Evolutionary conservation across 2,888 invertebrate species (phyloP), one percentile per base, ranked within the genome.

Genomic region (Ophion slaviceki): DNA sequence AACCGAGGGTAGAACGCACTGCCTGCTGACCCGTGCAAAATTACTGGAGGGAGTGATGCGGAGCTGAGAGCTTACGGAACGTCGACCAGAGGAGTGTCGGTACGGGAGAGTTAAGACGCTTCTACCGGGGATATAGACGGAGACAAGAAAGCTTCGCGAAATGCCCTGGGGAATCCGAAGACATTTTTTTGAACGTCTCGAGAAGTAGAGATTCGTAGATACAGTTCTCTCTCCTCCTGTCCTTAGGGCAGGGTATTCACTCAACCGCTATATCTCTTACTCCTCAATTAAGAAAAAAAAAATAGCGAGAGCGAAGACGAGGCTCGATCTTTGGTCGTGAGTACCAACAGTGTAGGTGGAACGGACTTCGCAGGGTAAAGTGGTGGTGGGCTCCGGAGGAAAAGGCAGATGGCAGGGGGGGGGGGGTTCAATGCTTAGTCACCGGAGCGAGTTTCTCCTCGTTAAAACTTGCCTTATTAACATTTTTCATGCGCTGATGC

Each of bases 381-480:
- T 81, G 36, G 53, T 57, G 40, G 57, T 62, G 68, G 45, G n/a
- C 62, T 67, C 72, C 45, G 70, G 74, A 68, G 62, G 80, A 70
- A 64, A 70, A 80, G 78, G 20, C 53, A 66, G 80, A 66, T 36
- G 61, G 61, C n/a, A 57, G 61, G 24, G 32, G 70, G 79, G 53
- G 36, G 53, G 36, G 14, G 32, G 17, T 86, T 72, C 88, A 87
- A 82, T 72, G 76, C 82, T 80, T 68, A 82, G 80, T 86, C 76
- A 57, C 53, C 80, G 80, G 45, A 80, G 86, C 84, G 87, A 87
- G 82, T 87, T 88, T 87, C 88, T 89, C 86, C 91, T 92, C 92
- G 92, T 93, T 93, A 93, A 93, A 93, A 93, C 92, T 92, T 93
- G 91, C 90, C 92, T 92, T 92, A 92, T 93, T 92, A 92, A 93